A percentile compares a stretch with the other conserved stretches of the same genome.
phyloP scores from a whole-genome alignment of 2,113 vertebrate species.

The Solea solea region DNA sequence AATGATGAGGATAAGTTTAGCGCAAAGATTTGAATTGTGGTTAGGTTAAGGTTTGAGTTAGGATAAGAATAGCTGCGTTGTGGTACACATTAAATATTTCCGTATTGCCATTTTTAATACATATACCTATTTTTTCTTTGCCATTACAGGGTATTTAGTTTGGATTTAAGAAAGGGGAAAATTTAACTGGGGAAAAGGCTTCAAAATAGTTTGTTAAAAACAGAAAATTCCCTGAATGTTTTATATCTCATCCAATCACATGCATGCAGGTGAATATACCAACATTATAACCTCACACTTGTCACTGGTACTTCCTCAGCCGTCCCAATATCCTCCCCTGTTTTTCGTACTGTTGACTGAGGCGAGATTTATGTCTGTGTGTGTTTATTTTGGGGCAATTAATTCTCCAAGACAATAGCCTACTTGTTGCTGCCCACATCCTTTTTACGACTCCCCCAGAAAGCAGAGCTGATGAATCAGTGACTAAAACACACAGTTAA shows the following conservation, averaged over 20 bases:
- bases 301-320: not conserved
- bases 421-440: not conserved
- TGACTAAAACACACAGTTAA: not conserved
- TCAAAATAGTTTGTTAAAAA: too few species aligned
- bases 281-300: not conserved
- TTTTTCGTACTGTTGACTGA: not conserved
- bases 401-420: not conserved
- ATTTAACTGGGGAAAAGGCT: too few species aligned
- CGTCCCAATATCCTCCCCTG: too few species aligned
- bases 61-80: too few species aligned
- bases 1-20: too few species aligned
- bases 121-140: too few species aligned
- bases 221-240: too few species aligned
- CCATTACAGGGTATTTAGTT: too few species aligned
- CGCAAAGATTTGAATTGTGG: too few species aligned
- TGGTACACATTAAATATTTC: constrained; percentile 16
- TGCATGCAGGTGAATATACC: not conserved
- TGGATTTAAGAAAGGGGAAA: too few species aligned
- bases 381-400: constrained; percentile 5
- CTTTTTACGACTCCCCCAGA: not conserved
- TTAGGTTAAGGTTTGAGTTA: too few species aligned
- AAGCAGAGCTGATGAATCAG: not conserved
- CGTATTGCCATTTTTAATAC: too few species aligned
- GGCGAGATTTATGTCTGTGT: not conserved
- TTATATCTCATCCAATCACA: not conserved